Evolutionary conservation across 2,113 vertebrate species (phyloP).

Genomic region (Crotalus horridus): DNA sequence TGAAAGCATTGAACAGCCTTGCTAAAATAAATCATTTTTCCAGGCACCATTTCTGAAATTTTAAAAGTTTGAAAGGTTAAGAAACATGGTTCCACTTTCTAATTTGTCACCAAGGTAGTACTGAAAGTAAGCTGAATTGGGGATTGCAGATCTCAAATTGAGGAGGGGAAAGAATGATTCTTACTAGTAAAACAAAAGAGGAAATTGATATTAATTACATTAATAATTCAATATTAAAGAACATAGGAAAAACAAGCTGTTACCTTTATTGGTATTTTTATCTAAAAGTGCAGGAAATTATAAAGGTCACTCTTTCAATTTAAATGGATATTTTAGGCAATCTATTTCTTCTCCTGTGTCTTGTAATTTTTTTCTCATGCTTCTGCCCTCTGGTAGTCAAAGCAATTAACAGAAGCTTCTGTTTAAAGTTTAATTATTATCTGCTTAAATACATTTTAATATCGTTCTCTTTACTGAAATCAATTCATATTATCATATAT

Average conservation of each 20-base stretch:
- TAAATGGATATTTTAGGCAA: not conserved
- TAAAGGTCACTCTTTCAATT: slow-evolving; percentile 7
- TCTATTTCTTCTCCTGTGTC: not conserved
- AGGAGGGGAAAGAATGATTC: not conserved
- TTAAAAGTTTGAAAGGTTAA: not conserved
- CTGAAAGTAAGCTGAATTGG: not conserved
- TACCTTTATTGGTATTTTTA: not conserved
- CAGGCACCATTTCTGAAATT: not conserved
- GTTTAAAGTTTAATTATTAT: slow-evolving; percentile 20
- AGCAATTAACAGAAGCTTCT: slow-evolving; percentile 4
- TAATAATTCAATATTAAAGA: not conserved
- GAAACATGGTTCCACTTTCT: not conserved
- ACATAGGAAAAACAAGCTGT: not conserved
- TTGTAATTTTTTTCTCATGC: not conserved
- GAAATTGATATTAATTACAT: not conserved
- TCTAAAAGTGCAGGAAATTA: not conserved
- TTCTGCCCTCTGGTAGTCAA: slow-evolving; percentile 9
- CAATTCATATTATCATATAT: not conserved
- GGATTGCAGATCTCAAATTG: not conserved
- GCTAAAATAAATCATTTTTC: not conserved
- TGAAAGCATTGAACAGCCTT: not conserved
- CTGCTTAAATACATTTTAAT: slow-evolving; percentile 16
- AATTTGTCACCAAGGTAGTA: not conserved
- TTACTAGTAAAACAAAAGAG: not conserved
- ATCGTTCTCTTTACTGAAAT: not conserved